phyloP scores from a whole-genome alignment of 2,113 vertebrate species.

The Rhizomys pruinosus region DNA sequence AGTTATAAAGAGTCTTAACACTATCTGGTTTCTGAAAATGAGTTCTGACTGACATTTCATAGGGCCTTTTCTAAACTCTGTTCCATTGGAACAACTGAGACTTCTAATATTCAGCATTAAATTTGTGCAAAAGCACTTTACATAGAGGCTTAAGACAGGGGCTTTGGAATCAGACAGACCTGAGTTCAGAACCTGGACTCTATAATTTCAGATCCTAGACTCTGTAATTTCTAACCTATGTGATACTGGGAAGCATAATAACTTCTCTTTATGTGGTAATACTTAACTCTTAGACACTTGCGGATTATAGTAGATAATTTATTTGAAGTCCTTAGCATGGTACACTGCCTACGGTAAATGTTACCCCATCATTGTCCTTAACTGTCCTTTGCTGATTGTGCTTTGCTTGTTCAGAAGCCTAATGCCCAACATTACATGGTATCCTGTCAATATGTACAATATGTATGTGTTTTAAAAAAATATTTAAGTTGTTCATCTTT shows the following conservation, averaged over 20 bases:
- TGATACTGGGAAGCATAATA: background rate
- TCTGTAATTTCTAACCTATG: background rate
- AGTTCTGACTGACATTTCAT: conserved; percentile 15
- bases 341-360: background rate
- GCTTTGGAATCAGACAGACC: background rate
- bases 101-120: background rate
- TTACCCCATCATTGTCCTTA: background rate
- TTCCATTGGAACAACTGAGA: background rate
- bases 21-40: conserved; percentile 52
- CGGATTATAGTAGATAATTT: conserved; percentile 4
- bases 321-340: background rate
- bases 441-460: background rate
- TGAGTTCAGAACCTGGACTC: background rate
- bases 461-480: background rate
- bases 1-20: conserved; percentile 47
- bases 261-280: background rate
- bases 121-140: background rate
- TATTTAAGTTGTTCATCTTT: background rate
- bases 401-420: conserved; percentile 9
- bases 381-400: conserved; percentile 2
- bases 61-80: conserved; percentile 18
- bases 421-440: background rate
- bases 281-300: background rate
- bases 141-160: background rate
- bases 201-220: background rate